Conservation (phyloP, 2,888 invertebrate genomes). For the Cataglyphis cursor region DNA sequence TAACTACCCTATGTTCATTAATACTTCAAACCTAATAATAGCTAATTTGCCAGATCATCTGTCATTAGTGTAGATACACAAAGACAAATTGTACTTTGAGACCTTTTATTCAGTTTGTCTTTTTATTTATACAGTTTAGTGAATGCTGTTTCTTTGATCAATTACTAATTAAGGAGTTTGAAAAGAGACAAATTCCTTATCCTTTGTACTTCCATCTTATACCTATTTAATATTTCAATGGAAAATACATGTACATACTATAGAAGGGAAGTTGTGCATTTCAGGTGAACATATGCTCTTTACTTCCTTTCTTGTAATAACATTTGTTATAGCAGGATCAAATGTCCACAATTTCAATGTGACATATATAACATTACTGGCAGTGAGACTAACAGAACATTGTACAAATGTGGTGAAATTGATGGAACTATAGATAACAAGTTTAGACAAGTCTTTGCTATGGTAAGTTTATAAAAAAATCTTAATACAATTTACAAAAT, state of each 20-base stretch:
- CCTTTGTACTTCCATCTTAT: slow-evolving; percentile 33
- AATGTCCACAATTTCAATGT: neutral
- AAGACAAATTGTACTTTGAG: slow-evolving; percentile 22
- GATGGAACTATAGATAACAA: slow-evolving; percentile 8
- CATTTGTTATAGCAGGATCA: neutral
- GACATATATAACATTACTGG: slow-evolving; percentile 1
- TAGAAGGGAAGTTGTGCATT: slow-evolving; percentile 23
- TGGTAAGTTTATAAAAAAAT: slow-evolving; percentile 73
- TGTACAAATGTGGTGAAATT: slow-evolving; percentile 2
- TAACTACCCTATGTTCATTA: slow-evolving; percentile 19
- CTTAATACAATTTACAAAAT: slow-evolving; percentile 69
- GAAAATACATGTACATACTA: slow-evolving; percentile 26
- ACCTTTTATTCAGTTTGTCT: neutral
- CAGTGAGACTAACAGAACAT: slow-evolving; percentile 27
- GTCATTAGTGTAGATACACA: slow-evolving; percentile 28
- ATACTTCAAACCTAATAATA: slow-evolving; percentile 38
- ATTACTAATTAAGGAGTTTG: slow-evolving; percentile 17
- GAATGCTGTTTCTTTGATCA: neutral
- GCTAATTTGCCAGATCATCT: slow-evolving; percentile 29
- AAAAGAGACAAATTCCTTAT: slow-evolving; percentile 31
- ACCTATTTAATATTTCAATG: slow-evolving; percentile 30
- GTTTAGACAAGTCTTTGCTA: slow-evolving; percentile 55
- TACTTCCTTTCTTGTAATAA: neutral
- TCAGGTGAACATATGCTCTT: slow-evolving; percentile 7
- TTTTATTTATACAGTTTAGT: slow-evolving; percentile 5